Conservation (phyloP, 2,888 invertebrate genomes). For the Acleris emargana region DNA sequence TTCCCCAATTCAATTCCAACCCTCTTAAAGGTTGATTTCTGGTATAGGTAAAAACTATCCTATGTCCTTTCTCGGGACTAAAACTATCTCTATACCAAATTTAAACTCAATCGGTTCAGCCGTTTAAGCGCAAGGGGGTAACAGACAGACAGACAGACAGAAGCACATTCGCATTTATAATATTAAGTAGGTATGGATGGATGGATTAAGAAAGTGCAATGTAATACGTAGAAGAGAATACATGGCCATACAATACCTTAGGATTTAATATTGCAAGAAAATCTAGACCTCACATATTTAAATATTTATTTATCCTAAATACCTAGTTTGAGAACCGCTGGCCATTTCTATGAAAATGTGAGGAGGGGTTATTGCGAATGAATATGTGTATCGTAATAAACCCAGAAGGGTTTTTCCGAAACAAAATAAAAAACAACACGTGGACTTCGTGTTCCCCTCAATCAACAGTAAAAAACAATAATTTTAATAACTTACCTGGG, state of each 20-base stretch:
- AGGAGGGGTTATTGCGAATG: conserved; percentile 6
- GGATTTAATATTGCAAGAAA: neutral
- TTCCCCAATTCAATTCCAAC: too few species aligned
- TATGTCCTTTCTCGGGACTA: neutral
- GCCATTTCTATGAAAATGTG: conserved; percentile 2
- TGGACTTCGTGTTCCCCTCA: too few species aligned
- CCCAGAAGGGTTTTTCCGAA: conserved; percentile 3
- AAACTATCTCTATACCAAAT: neutral
- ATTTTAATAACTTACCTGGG: too few species aligned
- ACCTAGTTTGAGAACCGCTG: conserved; percentile 12
- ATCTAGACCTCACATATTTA: neutral
- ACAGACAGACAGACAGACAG: neutral
- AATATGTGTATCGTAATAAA: neutral
- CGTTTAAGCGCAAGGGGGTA: neutral
- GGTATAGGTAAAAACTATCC: too few species aligned
- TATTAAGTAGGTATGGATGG: too few species aligned
- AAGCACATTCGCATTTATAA: too few species aligned
- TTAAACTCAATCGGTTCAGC: neutral
- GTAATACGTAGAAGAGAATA: neutral
- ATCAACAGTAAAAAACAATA: too few species aligned
- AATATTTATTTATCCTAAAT: conserved; percentile 1
- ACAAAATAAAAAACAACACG: conserved; percentile 16
- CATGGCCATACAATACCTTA: neutral
- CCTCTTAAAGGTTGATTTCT: too few species aligned
- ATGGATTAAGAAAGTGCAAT: too few species aligned